Conservation (phyloP, 2,797 vertebrate species). For the Lophius americanus region DNA sequence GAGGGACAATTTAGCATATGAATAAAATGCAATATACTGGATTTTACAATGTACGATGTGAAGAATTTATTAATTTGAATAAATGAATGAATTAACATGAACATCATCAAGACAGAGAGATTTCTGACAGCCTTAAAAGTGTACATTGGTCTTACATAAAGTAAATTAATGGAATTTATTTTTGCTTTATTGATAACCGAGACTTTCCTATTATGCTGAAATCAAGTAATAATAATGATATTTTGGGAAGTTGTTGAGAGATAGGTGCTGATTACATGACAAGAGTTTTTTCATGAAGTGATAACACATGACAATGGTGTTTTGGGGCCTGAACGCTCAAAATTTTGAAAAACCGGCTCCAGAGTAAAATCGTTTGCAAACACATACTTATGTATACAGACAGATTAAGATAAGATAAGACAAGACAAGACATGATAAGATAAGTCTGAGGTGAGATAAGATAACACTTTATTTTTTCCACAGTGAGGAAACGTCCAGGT, state of each 20-base stretch:
- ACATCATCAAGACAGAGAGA: slow-evolving; percentile 7
- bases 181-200: background rate
- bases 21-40: slow-evolving; percentile 52
- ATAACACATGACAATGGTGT: too few relatives aligned
- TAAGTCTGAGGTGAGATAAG: too few relatives aligned
- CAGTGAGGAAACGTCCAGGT: too few relatives aligned
- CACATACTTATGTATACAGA: too few relatives aligned
- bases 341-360: too few relatives aligned
- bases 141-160: background rate
- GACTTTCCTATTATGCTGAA: background rate
- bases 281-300: too few relatives aligned
- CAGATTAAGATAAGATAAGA: too few relatives aligned
- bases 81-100: slow-evolving; percentile 31
- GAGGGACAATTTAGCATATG: slow-evolving; percentile 64
- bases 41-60: slow-evolving; percentile 44
- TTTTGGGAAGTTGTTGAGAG: background rate
- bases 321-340: too few relatives aligned
- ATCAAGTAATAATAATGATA: background rate
- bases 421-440: too few relatives aligned
- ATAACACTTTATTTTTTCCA: too few relatives aligned
- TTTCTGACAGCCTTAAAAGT: background rate
- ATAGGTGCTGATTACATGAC: too few relatives aligned
- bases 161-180: background rate
- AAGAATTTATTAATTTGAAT: slow-evolving; percentile 20
- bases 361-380: too few relatives aligned